Evolutionary conservation across 2,113 vertebrate genomes (phyloP).

Genomic region (Bos javanicus): DNA sequence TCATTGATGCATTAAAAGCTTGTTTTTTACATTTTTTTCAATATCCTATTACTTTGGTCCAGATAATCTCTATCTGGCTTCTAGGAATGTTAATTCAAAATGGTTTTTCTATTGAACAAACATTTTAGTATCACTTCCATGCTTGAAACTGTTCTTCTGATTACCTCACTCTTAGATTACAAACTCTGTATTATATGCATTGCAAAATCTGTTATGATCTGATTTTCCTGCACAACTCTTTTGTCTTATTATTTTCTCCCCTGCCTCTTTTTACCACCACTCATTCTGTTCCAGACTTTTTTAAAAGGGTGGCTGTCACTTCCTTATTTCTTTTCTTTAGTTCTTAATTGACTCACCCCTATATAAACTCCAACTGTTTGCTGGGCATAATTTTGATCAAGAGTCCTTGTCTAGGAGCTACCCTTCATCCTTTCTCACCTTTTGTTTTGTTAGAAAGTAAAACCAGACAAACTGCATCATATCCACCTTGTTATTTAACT

Average conservation of each 20-base stretch:
- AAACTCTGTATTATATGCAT: neutral
- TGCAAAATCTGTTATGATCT: neutral
- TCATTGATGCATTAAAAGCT: neutral
- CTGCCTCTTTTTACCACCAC: no score
- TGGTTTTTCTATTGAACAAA: neutral
- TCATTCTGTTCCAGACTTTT: neutral
- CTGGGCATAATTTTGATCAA: neutral
- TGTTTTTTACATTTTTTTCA: neutral
- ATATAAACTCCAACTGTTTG: neutral
- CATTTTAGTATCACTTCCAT: neutral
- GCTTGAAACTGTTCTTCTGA: neutral
- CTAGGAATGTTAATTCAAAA: neutral
- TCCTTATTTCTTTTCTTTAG: neutral
- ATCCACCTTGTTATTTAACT: neutral
- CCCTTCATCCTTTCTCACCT: neutral
- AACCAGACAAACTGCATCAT: neutral
- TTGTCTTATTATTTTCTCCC: neutral
- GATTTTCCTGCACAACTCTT: neutral
- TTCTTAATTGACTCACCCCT: neutral
- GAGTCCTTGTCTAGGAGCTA: neutral
- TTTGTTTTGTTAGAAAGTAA: neutral
- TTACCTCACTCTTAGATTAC: neutral
- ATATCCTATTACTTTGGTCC: neutral
- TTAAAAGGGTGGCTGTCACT: neutral
- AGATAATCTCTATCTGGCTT: neutral